Evolutionary conservation across 2,113 vertebrate species (phyloP), one percentile per base, ranked within the genome.

Genomic region (Lethenteron reissneri): DNA sequence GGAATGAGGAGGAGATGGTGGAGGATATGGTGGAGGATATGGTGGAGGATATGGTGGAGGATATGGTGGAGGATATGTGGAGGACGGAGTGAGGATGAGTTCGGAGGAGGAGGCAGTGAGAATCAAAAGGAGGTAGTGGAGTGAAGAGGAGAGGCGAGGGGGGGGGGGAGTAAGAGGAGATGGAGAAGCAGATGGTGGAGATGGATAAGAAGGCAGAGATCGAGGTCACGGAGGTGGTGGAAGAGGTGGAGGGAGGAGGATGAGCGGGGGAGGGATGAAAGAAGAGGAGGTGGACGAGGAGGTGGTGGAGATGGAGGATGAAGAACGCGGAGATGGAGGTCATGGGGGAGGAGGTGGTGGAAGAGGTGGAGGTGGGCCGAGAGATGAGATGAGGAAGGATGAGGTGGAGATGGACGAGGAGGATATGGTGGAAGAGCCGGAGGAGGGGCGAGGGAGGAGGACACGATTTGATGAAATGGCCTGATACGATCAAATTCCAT

Each of bases 401-500:
- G 8, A 57, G 57, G 71, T 12, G 56, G 71, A 57, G 14, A 8
- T 21, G 5, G 19, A 68, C 15, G 19, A 68, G 19, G 8, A 68
- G 62, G 19, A 25, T 25, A 25, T 25, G 25, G 25, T 25, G 25
- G 25, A 25, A 25, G 25, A 25, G 25, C 25, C 25, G 25, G 19
- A 8, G 62, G 15, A 19, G 15, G 19, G 15, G 19, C 8, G 15
- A 19, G 15, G 15, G 15, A n/a, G 62, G 15, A 68, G 62, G 15
- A 19, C 3, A 68, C 41, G 41, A 5, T 41, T 41, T 41, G 14
- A 13, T 60, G 9, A 14, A 60, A 7, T 4, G 70, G 56, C 0
- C 0, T 19, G 58, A 8, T 70, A 9, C 69, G 9, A 56, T 1
- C 0, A 59, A 14, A 19, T 19, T 59, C 5, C 71, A 11, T 21